Evolutionary conservation across 2,113 vertebrate species (phyloP), one percentile per base, ranked within the genome.

Genomic region (Elgaria multicarinata): DNA sequence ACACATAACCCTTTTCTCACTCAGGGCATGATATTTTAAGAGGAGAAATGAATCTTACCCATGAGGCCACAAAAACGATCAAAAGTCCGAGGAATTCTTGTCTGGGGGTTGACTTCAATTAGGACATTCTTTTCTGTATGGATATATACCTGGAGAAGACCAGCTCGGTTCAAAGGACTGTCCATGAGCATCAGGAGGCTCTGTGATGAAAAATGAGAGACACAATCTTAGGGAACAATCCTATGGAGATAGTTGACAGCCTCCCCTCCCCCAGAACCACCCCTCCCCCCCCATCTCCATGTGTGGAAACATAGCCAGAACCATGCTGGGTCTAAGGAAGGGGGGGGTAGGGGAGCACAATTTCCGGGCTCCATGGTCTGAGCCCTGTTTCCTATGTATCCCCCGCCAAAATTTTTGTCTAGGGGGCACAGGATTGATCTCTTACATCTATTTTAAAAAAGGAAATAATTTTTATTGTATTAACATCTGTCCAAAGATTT

Each of bases 41-140:
- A 71, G 3, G 5, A 0, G 31, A 33, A 36, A 44, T 28, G 0
- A 1, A 24, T 2, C 97, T 98, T 97, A 99, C 99, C 98, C 98
- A 99, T 99, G 0, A 99, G 98, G 53, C 99, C 99, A 95, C 98
- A 99, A 90, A 99, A 99, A 33, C 99, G 98, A 87, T 97, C 94
- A 94, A 99, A 99, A 2, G 99, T 99, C 88, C 99, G 98, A 8
- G 99, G 99, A 86, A 99, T 99, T 87, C 99, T 98, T 5, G 99
- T 99, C 91, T 99, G 99, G 0, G 99, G 99, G 93, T 99, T 99
- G 86, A 99, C 97, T 94, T 99, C 98, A 4, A 99, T 99, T 79
- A 99, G 94, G 33, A 98, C 98, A 0, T 99, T 99, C 92, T 98
- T 98, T 96, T 98, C 98, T 0, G 99, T 99, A 76, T 99, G 99